phyloP scores from a whole-genome alignment of 1,140 invertebrate species.

The Drosophila quadrilineata region DNA sequence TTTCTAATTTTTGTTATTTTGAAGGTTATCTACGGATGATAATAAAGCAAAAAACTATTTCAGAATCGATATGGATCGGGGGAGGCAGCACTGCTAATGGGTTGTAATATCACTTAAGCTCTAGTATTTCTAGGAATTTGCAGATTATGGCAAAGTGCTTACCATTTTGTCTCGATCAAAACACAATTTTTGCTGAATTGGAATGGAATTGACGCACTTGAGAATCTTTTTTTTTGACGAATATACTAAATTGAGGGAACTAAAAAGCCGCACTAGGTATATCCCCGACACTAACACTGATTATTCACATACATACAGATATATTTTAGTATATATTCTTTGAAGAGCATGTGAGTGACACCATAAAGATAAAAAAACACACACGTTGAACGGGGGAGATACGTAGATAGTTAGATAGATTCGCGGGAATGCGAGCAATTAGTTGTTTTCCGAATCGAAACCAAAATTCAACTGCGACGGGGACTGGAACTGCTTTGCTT shows the following conservation, averaged over 20 bases:
- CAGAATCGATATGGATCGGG: neutral
- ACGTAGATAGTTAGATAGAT: too few species aligned
- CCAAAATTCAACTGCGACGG: slow-evolving; percentile 50
- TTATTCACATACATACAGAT: slow-evolving; percentile 11
- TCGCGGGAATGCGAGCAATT: neutral
- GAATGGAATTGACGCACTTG: slow-evolving; percentile 37
- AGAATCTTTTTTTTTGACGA: slow-evolving; percentile 25
- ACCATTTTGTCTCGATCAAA: slow-evolving; percentile 59
- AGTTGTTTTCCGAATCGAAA: slow-evolving; percentile 32
- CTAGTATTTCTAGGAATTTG: slow-evolving; percentile 20
- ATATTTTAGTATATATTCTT: slow-evolving; percentile 15
- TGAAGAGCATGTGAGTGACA: slow-evolving; percentile 14
- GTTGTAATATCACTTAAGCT: neutral
- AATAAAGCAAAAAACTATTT: neutral
- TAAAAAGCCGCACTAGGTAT: neutral
- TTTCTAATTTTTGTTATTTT: too few species aligned
- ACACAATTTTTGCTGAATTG: slow-evolving; percentile 28
- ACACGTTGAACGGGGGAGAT: neutral
- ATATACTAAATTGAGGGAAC: neutral
- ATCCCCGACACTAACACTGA: slow-evolving; percentile 9
- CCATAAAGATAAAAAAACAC: slow-evolving; percentile 63
- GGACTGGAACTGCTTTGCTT: too few species aligned
- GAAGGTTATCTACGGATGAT: too few species aligned
- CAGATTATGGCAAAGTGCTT: slow-evolving; percentile 17
- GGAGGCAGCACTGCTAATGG: neutral